phyloP scores from a whole-genome alignment of 2,113 vertebrate genomes.

The Piliocolobus tephrosceles region DNA sequence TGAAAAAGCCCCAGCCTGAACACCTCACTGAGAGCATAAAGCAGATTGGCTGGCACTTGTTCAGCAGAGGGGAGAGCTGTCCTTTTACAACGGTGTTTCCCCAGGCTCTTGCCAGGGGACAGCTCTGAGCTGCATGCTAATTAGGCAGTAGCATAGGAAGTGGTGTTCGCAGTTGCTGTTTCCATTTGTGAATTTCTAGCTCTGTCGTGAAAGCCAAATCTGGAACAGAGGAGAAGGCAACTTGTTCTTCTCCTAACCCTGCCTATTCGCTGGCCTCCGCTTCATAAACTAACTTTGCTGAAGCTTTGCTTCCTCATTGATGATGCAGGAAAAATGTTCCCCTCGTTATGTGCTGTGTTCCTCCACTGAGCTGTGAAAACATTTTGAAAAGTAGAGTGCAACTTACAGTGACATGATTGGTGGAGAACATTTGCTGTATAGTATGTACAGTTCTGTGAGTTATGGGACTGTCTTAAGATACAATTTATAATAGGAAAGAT shows the following conservation, averaged over 20 bases:
- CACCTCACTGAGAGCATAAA: not conserved
- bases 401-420: not conserved
- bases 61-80: conserved; percentile 14
- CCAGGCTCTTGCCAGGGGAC: conserved; percentile 59
- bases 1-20: conserved; percentile 23
- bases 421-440: not conserved
- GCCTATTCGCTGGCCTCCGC: conserved; percentile 19
- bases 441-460: not conserved
- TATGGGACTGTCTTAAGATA: conserved; percentile 1
- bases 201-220: conserved; percentile 57
- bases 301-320: conserved; percentile 14
- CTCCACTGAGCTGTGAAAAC: conserved; percentile 1
- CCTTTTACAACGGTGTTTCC: conserved; percentile 63
- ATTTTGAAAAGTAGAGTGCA: not conserved
- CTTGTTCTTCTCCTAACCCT: conserved; percentile 43
- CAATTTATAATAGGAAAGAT: not conserved
- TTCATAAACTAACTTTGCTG: conserved; percentile 14
- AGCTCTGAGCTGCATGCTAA: conserved; percentile 58
- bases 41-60: conserved; percentile 36
- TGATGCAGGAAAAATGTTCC: not conserved
- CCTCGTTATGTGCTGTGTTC: not conserved
- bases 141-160: conserved; percentile 58
- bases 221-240: conserved; percentile 51
- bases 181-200: conserved; percentile 64
- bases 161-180: conserved; percentile 34